Conservation (phyloP, 2,797 vertebrate species). For the Acanthurus lineatus region DNA sequence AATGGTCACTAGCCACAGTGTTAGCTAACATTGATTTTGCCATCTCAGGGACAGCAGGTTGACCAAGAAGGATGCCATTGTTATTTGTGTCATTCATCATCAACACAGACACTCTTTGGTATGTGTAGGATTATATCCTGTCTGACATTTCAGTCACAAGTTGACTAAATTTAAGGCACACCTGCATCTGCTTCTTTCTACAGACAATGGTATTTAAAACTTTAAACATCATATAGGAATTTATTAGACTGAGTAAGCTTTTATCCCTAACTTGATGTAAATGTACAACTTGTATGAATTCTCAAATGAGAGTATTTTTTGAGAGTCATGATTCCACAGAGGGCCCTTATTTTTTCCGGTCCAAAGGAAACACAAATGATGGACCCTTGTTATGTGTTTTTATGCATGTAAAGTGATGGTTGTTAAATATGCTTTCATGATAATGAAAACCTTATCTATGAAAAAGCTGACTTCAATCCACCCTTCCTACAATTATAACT, state of each 20-base stretch:
- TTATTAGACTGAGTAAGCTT: too few species aligned
- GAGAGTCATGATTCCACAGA: not conserved
- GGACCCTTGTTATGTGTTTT: not conserved
- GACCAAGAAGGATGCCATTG: slow-evolving; percentile 5
- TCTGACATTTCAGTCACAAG: not conserved
- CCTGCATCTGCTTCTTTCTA: not conserved
- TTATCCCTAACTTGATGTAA: too few species aligned
- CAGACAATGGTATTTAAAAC: too few species aligned
- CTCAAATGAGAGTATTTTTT: too few species aligned
- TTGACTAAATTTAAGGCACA: too few species aligned
- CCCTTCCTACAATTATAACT: too few species aligned
- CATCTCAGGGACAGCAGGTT: slow-evolving; percentile 11
- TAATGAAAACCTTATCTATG: not conserved
- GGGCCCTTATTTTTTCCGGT: not conserved
- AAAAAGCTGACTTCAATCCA: too few species aligned
- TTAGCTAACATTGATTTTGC: slow-evolving; percentile 42
- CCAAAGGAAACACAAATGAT: not conserved
- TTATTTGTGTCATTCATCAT: not conserved
- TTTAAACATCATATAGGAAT: too few species aligned
- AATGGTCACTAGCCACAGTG: slow-evolving; percentile 9
- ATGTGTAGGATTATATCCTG: not conserved
- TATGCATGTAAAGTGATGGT: not conserved
- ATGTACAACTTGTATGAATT: too few species aligned
- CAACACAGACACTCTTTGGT: not conserved
- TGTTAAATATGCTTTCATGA: not conserved